Conservation (phyloP, 2,797 vertebrate genomes). For the Scleropages formosus region DNA sequence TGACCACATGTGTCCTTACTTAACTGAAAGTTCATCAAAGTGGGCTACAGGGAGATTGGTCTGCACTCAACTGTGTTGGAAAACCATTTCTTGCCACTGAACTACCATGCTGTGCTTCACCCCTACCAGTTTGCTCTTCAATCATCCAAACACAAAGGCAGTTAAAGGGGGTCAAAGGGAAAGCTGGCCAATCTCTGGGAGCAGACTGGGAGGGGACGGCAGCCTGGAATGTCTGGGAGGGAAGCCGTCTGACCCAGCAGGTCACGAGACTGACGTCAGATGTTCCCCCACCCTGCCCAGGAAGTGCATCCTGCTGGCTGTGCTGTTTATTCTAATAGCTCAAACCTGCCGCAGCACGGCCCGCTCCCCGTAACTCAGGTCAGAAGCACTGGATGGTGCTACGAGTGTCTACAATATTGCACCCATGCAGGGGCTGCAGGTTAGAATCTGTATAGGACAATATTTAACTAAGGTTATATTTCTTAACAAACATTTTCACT, state of each 20-base stretch:
- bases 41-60: not conserved
- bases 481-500: conserved; percentile 8
- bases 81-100: not conserved
- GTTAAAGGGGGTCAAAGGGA: not conserved
- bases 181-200: not conserved
- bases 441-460: not conserved
- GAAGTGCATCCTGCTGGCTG: conserved; percentile 64
- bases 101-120: not conserved
- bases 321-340: conserved; percentile 55
- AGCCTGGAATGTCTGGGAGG: conserved; percentile 10
- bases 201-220: conserved; percentile 1
- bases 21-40: too few relatives aligned
- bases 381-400: not conserved
- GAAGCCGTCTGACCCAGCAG: conserved; percentile 48
- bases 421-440: not conserved
- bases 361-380: not conserved
- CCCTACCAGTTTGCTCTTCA: too few relatives aligned
- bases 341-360: not conserved
- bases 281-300: conserved; percentile 53
- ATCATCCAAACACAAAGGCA: too few relatives aligned
- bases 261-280: conserved; percentile 33
- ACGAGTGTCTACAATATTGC: not conserved
- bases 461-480: not conserved
- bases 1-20: too few relatives aligned
- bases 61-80: conserved; percentile 9